Evolutionary conservation across 2,888 invertebrate species (phyloP).

Genomic region (Eustalomyia histrio): DNA sequence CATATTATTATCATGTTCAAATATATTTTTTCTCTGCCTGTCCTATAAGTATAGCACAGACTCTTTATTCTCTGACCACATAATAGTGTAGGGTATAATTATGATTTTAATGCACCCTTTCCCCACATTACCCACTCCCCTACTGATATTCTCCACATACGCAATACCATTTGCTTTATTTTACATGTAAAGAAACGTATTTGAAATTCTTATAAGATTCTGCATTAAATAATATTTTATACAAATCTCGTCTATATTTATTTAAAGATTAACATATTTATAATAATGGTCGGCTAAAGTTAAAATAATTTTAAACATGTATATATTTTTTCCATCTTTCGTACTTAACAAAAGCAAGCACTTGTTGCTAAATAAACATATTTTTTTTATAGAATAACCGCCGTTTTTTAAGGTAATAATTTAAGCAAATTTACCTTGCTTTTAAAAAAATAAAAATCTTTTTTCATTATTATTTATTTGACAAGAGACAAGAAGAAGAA

Average conservation of each 20-base stretch:
- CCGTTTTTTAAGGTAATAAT: slow-evolving; percentile 39
- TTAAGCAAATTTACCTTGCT: slow-evolving; percentile 56
- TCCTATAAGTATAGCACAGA: no score
- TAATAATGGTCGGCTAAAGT: not conserved
- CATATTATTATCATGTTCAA: no score
- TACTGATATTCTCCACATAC: no score
- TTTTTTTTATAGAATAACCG: slow-evolving; percentile 11
- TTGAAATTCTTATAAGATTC: not conserved
- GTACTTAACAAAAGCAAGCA: slow-evolving; percentile 1
- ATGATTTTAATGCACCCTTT: no score
- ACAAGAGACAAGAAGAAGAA: slow-evolving; percentile 4
- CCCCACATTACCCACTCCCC: no score
- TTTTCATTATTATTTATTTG: slow-evolving; percentile 21
- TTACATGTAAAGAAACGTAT: not conserved
- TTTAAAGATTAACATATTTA: slow-evolving; percentile 7
- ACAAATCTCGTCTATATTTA: not conserved
- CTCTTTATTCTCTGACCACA: no score
- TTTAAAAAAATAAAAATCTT: slow-evolving; percentile 12
- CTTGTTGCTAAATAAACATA: slow-evolving; percentile 47
- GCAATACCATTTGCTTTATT: no score
- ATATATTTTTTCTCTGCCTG: no score
- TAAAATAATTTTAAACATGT: not conserved
- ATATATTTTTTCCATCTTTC: not conserved
- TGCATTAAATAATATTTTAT: not conserved
- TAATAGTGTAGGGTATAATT: no score